Evolutionary conservation across 2,113 vertebrate species (phyloP).

Genomic region (Castor canadensis): DNA sequence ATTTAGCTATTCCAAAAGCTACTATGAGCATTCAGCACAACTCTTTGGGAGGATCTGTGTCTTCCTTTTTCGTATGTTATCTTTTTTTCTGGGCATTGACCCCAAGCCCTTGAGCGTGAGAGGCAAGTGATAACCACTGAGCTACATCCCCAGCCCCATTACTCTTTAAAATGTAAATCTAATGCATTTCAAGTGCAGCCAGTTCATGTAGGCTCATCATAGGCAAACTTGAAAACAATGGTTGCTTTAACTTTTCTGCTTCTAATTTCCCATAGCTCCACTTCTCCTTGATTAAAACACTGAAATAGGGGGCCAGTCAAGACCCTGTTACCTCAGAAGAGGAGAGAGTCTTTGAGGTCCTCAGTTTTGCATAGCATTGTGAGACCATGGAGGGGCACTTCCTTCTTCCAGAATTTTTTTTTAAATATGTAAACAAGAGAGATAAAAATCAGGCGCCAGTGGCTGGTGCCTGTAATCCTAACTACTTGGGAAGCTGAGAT

Average conservation of each 20-base stretch:
- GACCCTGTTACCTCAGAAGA: background rate
- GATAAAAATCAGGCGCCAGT: no score
- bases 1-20: background rate
- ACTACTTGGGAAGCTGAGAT: no score
- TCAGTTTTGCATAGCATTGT: background rate
- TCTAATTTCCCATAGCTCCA: background rate
- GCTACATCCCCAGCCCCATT: background rate
- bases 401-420: background rate
- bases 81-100: background rate
- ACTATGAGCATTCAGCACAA: background rate
- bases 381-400: background rate
- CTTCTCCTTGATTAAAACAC: background rate
- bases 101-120: background rate
- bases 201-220: background rate
- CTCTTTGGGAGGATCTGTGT: background rate
- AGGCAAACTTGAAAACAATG: background rate
- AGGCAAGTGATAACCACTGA: background rate
- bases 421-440: background rate
- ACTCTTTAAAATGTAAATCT: background rate
- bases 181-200: background rate
- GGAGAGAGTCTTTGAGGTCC: background rate
- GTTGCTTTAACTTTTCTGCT: background rate
- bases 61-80: background rate
- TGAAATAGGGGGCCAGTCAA: fast-evolving
- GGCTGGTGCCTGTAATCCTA: no score